Evolutionary conservation across 1,140 invertebrate species (phyloP), one percentile per base, ranked within the genome.

Genomic region (Oncopodura yosiiana): DNA sequence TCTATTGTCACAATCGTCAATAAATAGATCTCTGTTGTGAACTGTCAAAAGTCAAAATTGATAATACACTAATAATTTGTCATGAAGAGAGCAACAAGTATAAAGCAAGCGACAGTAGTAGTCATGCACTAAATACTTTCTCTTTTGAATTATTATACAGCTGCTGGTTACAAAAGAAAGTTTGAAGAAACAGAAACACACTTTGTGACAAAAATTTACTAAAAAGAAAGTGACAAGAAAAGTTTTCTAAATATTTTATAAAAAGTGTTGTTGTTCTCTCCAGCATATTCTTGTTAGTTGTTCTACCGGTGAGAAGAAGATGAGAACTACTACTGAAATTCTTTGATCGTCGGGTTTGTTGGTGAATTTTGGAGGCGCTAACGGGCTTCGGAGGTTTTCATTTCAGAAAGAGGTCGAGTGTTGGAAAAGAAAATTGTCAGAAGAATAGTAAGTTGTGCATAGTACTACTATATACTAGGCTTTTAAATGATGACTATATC

Each of bases 291-390:
- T n/a, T n/a, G n/a, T n/a, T n/a, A n/a, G n/a, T n/a, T n/a, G n/a
- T n/a, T n/a, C n/a, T n/a, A n/a, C n/a, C n/a, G n/a, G n/a, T n/a
- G n/a, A n/a, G n/a, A n/a, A n/a, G n/a, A n/a, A n/a, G n/a, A n/a
- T n/a, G n/a, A n/a, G n/a, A n/a, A n/a, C n/a, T n/a, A n/a, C n/a
- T n/a, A n/a, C n/a, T n/a, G n/a, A n/a, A n/a, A n/a, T n/a, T n/a
- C n/a, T n/a, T n/a, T n/a, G n/a, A n/a, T n/a, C n/a, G n/a, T n/a
- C n/a, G n/a, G n/a, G n/a, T n/a, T n/a, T n/a, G n/a, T n/a, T n/a
- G n/a, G n/a, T n/a, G n/a, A n/a, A 43, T 43, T 24, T 43, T 43
- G 41, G 41, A 43, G 41, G 41, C 41, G 41, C 24, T 43, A 43
- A 43, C 41, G 41, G 41, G 41, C 41, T 43, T 43, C 41, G 41